These are phyloP conservation scores for Ferdinandea cuprea DNA, from an alignment of 2,888 invertebrate species.

Conservation along the genomic window DNA sequence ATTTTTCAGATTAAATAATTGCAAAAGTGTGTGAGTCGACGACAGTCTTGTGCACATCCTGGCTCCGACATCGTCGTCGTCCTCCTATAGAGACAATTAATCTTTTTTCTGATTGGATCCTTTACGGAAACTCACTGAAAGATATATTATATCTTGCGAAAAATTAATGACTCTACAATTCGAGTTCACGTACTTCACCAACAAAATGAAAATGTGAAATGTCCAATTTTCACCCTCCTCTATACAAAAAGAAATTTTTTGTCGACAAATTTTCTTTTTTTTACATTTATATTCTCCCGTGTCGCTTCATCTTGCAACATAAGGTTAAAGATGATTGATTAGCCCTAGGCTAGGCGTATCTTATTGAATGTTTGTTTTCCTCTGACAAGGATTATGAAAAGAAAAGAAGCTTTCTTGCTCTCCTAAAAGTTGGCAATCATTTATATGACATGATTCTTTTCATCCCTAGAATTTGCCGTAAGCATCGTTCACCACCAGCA, in stretches of 20 bases:
- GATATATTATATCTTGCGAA: constrained; percentile 55
- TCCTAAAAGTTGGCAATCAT: constrained; percentile 52
- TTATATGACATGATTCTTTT: constrained; percentile 40
- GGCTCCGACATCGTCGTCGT: constrained; percentile 3
- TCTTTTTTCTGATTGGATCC: constrained; percentile 58
- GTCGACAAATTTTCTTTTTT: constrained; percentile 13
- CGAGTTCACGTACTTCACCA: not conserved
- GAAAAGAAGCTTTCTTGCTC: constrained; percentile 26
- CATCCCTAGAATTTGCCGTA: constrained; percentile 31
- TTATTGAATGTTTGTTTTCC: constrained; percentile 46
- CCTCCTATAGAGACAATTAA: constrained; percentile 45
- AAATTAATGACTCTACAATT: constrained; percentile 54
- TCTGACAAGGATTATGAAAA: constrained; percentile 39
- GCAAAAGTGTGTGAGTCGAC: not conserved
- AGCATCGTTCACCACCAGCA: constrained; percentile 24
- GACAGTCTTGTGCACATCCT: constrained; percentile 15
- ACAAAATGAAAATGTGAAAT: not conserved
- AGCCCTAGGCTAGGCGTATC: constrained; percentile 42
- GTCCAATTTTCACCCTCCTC: not conserved
- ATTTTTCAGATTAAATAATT: constrained; percentile 13
- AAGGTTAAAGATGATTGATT: constrained; percentile 63
- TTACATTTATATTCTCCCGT: no score
- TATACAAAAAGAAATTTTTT: not conserved
- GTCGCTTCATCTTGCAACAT: constrained; percentile 40
- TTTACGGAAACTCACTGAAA: constrained; percentile 15